Evolutionary conservation across 2,113 vertebrate genomes (phyloP), one percentile per base, ranked within the genome.

Genomic region (Callithrix jacchus): DNA sequence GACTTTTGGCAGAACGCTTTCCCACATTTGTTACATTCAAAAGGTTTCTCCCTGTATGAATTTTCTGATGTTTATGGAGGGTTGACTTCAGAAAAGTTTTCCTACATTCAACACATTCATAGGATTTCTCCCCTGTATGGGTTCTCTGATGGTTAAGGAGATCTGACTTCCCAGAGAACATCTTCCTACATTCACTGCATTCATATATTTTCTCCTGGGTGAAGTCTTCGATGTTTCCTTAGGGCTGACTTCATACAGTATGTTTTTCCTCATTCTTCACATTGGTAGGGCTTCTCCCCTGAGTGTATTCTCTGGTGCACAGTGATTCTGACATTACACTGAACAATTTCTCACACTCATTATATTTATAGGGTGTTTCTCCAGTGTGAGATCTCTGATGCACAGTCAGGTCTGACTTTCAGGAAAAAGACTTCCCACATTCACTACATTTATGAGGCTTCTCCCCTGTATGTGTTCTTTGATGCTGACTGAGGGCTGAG

Each of bases 391-490:
- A 42, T 42, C 40, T 42, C 40, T 42, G 40, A 42, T 42, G 40
- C 40, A 42, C 40, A 42, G 5, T 98, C 61, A 99, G 98, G 97
- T 99, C 99, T 94, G 98, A 98, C 79, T 98, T 98, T 95, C 99
- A 99, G 87, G 98, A 98, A 97, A 98, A 99, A 95, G 98, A 99
- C 87, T 99, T 98, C 0, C 98, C 98, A 8, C 99, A 99, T n/a
- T 94, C 95, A 21, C 93, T 68, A 23, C 99, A 99, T 95, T 98
- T 97, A 83, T 99, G 99, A 35, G 98, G 98, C 56, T 99, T 98
- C 98, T 99, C 99, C 98, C 98, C 98, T 0, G 95, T 86, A 52
- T 95, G 95, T 21, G 52, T 68, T 85, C 70, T 61, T 81, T 94
- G 91, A 70, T 94, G 88, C 13, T 93, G 87, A 14, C 27, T 20